Base-by-base conservation (phyloP, 1,140 invertebrate species). In the Chironomus tepperi region DNA sequence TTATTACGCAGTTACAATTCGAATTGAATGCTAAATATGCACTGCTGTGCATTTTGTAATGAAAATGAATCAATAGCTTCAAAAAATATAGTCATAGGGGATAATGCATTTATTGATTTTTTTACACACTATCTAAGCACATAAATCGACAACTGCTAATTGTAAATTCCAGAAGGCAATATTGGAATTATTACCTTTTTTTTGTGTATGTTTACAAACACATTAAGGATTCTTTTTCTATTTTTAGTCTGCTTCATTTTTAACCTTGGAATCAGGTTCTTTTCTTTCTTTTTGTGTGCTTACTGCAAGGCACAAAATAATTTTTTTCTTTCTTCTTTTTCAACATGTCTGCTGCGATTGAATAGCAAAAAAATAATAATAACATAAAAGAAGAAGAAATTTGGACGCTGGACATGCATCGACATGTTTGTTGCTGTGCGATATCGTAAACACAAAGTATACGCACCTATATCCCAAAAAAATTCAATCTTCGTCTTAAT, bases 171-270 rank as follows among this genome's bases (percentile, higher is more conserved):
- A 57, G 47, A 57, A 57, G 47, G 47, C 47, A 57, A 57, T n/a
- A n/a, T 57, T 57, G 47, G 9, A 57, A 57, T 57, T 10, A 57
- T 57, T 12, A 57, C 24, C 24, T 34, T 34, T 34, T n/a, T 34
- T 34, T 34, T 34, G 24, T 34, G 5, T 34, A 34, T 34, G 47
- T 57, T 57, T 57, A n/a, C 47, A 57, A 57, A 57, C 47, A 57
- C 47, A 57, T 57, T 57, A 57, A 57, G 47, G 47, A 57, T 57
- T 57, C 9, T 34, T 34, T n/a, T 57, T 57, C 47, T 57, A 57
- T 57, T 57, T 57, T 57, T 57, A 57, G 47, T n/a, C 47, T 57
- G 47, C 47, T 57, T 57, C 47, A 57, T n/a, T 57, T 57, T 57
- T 57, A 57, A 57, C 47, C 47, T 57, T 57, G 47, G 47, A n/a